Evolutionary conservation across 2,113 vertebrate species (phyloP).

Genomic region (Telmatochromis sp.): DNA sequence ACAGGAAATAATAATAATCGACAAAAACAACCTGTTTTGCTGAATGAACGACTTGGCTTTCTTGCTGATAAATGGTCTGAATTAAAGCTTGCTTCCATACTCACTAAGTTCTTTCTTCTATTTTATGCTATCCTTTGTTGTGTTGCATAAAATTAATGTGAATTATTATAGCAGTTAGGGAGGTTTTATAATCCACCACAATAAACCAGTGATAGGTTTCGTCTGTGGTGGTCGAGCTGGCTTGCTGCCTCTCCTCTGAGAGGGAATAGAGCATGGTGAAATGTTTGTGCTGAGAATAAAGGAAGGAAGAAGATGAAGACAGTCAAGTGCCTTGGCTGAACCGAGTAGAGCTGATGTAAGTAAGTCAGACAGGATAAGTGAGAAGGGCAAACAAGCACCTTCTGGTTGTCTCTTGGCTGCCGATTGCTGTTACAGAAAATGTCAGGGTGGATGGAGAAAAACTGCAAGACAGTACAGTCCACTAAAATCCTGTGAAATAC

Average conservation of each 20-base stretch:
- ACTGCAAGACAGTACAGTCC: background rate
- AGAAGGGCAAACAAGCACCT: background rate
- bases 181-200: background rate
- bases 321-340: background rate
- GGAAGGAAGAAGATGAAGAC: background rate
- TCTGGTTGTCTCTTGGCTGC: background rate
- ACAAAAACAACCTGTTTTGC: background rate
- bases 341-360: background rate
- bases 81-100: background rate
- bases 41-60: fast-evolving
- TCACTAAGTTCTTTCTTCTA: background rate
- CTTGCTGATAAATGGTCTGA: background rate
- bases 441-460: background rate
- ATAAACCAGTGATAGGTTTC: background rate
- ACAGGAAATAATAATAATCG: background rate
- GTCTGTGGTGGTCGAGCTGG: background rate
- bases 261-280: background rate
- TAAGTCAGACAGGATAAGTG: slow-evolving; percentile 2
- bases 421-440: background rate
- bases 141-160: background rate
- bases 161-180: background rate
- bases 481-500: background rate
- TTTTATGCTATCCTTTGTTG: background rate
- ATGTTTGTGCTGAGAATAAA: background rate
- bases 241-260: background rate